Evolutionary conservation across 1,140 invertebrate species (phyloP), one percentile per base, ranked within the genome.

Genomic region (Calephelis nemesis): DNA sequence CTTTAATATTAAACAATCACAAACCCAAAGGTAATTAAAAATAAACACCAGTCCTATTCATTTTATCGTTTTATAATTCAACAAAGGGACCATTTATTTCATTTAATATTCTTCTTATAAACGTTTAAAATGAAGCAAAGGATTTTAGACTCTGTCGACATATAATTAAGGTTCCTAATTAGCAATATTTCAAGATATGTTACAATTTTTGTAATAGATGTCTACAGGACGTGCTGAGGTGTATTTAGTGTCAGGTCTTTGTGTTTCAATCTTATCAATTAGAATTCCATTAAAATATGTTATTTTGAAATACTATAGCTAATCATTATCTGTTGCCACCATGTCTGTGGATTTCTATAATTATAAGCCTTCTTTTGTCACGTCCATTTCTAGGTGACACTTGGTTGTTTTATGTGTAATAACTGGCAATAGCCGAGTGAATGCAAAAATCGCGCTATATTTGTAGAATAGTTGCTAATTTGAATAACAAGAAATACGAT

Each of bases 1-100:
- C 13, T 52, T 52, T 52, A 52, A 19, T 19, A 39, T 30, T 49
- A 30, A 64, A 64, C 7, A 15, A 30, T 9, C 30, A 11, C 42
- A 47, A 58, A 60, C 58, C 47, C 67, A 74, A 74, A 72, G 65
- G 65, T 79, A 79, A 79, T 79, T 79, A 77, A 79, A 79, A 70
- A 79, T 77, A 77, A 79, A 79, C 77, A 79, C 74, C 73, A 75
- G 71, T 47, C 65, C 71, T 71, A 75, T 75, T 77, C 75, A 70
- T 73, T 75, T 63, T 64, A 45, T 72, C 68, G 70, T 79, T 73
- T 76, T 74, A 70, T 69, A 75, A 77, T 74, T 75, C 67, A 66
- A 77, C 77, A 79, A 79, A 79, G 75, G 72, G 69, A 72, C 71
- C 19, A 19, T 54, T 54, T 54, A 54, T 54, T 9, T 19, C 52